Conservation (phyloP, 2,888 invertebrate species). For the Platerodrilus igneus region DNA sequence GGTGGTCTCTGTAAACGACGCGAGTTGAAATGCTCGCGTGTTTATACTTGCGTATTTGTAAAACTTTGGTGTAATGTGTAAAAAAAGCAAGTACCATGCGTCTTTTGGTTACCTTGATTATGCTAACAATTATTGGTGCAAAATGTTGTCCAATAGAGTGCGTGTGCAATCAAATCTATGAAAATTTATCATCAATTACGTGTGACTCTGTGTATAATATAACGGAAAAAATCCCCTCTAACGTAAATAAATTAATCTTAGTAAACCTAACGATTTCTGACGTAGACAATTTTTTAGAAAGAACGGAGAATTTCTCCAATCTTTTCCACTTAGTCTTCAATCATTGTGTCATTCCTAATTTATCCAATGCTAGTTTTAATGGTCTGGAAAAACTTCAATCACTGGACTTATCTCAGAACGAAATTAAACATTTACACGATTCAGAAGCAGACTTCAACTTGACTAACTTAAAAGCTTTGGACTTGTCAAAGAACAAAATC, state of each 20-base stretch:
- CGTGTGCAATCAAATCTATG: constrained; percentile 31
- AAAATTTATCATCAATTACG: constrained; percentile 14
- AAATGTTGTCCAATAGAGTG: constrained; percentile 40
- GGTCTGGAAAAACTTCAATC: constrained; percentile 26
- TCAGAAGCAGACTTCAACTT: constrained; percentile 33
- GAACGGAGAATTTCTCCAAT: constrained; percentile 27
- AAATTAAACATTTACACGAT: constrained; percentile 28
- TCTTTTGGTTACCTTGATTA: constrained; percentile 38
- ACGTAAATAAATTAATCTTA: constrained; percentile 23
- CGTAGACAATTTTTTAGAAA: constrained; percentile 31
- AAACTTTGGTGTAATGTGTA: too few species aligned
- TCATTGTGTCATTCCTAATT: constrained; percentile 20
- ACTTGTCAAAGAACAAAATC: constrained; percentile 59
- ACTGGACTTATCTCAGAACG: constrained; percentile 34
- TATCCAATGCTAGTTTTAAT: constrained; percentile 22
- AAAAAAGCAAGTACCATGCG: constrained; percentile 33
- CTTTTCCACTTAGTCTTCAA: constrained; percentile 21
- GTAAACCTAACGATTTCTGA: constrained; percentile 27
- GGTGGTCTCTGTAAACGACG: constrained; percentile 2
- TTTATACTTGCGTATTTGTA: constrained; percentile 15
- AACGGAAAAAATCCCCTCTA: constrained; percentile 22
- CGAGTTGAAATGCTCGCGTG: constrained; percentile 10
- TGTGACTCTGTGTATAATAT: constrained; percentile 24
- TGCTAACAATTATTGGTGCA: constrained; percentile 34
- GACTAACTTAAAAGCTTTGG: constrained; percentile 53